These are phyloP conservation scores for Pitta sordida DNA, from an alignment of 2,113 vertebrate species.

Conservation along the genomic window DNA sequence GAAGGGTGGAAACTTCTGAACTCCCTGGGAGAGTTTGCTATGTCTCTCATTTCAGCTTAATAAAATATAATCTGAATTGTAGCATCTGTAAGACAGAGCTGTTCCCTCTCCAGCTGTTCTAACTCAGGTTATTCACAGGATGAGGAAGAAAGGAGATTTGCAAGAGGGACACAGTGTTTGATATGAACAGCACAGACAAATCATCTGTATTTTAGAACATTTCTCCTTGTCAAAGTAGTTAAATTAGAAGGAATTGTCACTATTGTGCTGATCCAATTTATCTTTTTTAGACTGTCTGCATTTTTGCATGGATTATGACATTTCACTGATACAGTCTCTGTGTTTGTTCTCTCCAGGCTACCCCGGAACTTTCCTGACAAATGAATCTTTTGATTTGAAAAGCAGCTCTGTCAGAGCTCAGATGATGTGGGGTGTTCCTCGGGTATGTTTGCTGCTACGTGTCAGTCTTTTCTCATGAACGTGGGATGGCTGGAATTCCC, in stretches of 20 bases:
- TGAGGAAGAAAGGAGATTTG: slow-evolving; percentile 11
- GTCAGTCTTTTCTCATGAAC: neutral
- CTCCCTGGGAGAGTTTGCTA: slow-evolving; percentile 72
- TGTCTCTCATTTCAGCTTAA: slow-evolving; percentile 74
- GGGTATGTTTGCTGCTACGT: rapidly evolving
- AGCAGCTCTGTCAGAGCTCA: neutral
- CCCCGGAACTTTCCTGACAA: neutral
- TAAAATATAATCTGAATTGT: slow-evolving; percentile 75
- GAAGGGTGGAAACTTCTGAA: slow-evolving; percentile 74
- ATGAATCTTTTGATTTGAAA: neutral
- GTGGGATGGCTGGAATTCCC: no score
- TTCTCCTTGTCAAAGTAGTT: neutral
- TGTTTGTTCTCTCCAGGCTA: neutral
- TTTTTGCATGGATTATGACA: neutral
- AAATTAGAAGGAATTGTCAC: neutral
- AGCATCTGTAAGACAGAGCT: slow-evolving; percentile 69
- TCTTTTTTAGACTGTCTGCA: neutral
- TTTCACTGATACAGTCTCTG: neutral
- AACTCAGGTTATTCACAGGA: slow-evolving; percentile 52
- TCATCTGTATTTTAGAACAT: neutral
- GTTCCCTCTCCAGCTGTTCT: slow-evolving; percentile 66
- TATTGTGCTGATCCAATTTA: neutral
- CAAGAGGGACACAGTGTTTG: neutral
- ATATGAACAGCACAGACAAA: neutral
- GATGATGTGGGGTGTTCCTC: neutral